Evolutionary conservation across 2,888 invertebrate species (phyloP).

Genomic region (Idaea straminata): DNA sequence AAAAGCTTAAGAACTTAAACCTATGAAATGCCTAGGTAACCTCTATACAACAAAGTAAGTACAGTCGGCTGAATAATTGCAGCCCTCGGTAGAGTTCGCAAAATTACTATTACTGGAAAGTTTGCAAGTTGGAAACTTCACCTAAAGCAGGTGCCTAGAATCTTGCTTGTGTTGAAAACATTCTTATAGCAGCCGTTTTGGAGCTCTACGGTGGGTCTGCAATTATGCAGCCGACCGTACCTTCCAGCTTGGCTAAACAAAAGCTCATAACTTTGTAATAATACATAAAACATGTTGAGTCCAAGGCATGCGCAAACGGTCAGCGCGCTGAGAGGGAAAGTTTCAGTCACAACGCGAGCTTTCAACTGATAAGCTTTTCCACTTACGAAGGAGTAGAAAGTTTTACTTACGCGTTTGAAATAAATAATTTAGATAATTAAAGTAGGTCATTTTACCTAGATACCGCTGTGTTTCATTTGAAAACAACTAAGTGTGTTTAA

Average conservation of each 20-base stretch:
- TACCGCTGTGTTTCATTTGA: not conserved
- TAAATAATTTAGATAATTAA: not conserved
- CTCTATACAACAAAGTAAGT: not conserved
- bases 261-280: not conserved
- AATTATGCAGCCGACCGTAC: no score
- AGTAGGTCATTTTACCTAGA: not conserved
- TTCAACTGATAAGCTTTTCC: conserved; percentile 19
- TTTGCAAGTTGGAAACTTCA: no score
- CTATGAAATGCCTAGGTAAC: not conserved
- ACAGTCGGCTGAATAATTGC: no score
- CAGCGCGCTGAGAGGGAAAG: conserved; percentile 44
- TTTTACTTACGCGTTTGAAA: not conserved
- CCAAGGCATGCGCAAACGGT: conserved; percentile 44
- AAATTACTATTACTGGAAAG: no score
- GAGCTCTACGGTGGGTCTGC: no score
- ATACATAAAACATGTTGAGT: not conserved
- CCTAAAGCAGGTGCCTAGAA: no score
- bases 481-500: not conserved
- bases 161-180: no score
- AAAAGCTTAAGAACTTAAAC: not conserved
- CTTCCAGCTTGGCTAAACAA: not conserved
- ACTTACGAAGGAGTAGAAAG: not conserved
- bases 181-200: no score
- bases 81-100: no score
- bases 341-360: conserved; percentile 46